Evolutionary conservation across 2,113 vertebrate species (phyloP).

Genomic region (Promerops cafer): DNA sequence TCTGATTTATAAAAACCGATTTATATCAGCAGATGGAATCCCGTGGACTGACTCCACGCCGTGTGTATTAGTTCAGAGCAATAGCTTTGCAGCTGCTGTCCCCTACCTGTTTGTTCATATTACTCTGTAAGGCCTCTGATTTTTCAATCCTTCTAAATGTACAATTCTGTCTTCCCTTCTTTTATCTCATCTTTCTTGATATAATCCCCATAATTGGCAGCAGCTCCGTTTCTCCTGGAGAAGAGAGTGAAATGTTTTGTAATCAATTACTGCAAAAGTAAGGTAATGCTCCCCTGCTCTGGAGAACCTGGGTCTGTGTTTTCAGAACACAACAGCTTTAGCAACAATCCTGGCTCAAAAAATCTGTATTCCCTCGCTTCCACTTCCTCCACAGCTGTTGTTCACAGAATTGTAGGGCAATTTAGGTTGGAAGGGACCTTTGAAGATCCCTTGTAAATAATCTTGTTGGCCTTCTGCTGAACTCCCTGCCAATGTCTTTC

Average conservation of each 20-base stretch:
- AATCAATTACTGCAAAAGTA: not conserved
- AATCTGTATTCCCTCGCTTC: not conserved
- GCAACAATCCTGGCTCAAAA: not conserved
- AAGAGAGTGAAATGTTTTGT: slow-evolving; percentile 1
- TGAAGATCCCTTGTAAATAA: not conserved
- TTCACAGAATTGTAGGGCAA: not conserved
- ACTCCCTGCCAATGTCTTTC: not conserved
- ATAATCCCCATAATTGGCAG: not conserved
- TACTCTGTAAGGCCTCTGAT: not conserved
- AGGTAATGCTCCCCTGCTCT: not conserved
- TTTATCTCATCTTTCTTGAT: not conserved
- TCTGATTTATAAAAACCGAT: not conserved
- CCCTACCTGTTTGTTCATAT: not conserved
- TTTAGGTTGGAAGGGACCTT: not conserved
- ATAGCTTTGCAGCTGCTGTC: not conserved
- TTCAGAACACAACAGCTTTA: not conserved
- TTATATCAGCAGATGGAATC: not conserved
- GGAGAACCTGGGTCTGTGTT: not conserved
- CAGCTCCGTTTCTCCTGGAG: not conserved
- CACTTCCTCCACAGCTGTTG: slow-evolving; percentile 6
- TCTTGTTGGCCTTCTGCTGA: not conserved
- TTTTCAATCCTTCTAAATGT: not conserved
- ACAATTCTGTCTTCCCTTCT: not conserved
- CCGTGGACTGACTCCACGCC: not conserved
- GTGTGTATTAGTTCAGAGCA: not conserved